Evolutionary conservation across 2,888 invertebrate genomes (phyloP).

Genomic region (Drosophila tanythrix): DNA sequence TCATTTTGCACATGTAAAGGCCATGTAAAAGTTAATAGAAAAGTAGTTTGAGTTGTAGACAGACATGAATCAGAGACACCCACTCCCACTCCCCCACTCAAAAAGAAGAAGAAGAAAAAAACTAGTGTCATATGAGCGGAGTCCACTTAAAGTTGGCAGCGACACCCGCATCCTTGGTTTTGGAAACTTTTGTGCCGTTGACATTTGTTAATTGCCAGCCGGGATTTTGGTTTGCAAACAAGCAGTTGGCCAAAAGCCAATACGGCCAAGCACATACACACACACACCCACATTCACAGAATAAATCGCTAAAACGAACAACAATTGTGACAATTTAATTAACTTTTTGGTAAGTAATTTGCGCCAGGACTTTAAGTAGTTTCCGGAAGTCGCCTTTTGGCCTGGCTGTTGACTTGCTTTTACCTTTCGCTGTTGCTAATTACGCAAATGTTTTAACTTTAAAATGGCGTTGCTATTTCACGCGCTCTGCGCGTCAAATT

Average conservation of each 20-base stretch:
- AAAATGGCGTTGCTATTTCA: slow-evolving; percentile 63
- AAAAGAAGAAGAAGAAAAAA: neutral
- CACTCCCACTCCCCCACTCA: neutral
- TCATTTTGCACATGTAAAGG: neutral
- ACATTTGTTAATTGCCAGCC: slow-evolving; percentile 77
- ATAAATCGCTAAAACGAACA: slow-evolving; percentile 36
- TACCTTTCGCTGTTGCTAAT: slow-evolving; percentile 65
- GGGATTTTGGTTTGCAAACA: slow-evolving; percentile 54
- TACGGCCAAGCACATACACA: slow-evolving; percentile 43
- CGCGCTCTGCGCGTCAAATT: slow-evolving; percentile 56
- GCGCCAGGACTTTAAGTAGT: slow-evolving; percentile 56
- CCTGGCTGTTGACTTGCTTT: slow-evolving; percentile 29
- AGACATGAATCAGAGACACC: slow-evolving; percentile 13
- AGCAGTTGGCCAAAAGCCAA: slow-evolving; percentile 78
- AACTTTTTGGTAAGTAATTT: slow-evolving; percentile 67
- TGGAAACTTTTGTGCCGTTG: slow-evolving; percentile 41
- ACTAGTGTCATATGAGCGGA: slow-evolving; percentile 40
- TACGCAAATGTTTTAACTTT: slow-evolving; percentile 74
- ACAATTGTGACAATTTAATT: slow-evolving; percentile 74
- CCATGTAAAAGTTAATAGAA: slow-evolving; percentile 30
- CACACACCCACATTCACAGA: neutral
- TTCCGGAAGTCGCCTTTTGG: slow-evolving; percentile 24
- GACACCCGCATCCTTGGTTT: slow-evolving; percentile 14
- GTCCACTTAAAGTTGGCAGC: slow-evolving; percentile 5
- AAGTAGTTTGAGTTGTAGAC: slow-evolving; percentile 9